These are phyloP conservation scores for Hirudo medicinalis DNA, from an alignment of 1,140 invertebrate species.

Conservation along the genomic window DNA sequence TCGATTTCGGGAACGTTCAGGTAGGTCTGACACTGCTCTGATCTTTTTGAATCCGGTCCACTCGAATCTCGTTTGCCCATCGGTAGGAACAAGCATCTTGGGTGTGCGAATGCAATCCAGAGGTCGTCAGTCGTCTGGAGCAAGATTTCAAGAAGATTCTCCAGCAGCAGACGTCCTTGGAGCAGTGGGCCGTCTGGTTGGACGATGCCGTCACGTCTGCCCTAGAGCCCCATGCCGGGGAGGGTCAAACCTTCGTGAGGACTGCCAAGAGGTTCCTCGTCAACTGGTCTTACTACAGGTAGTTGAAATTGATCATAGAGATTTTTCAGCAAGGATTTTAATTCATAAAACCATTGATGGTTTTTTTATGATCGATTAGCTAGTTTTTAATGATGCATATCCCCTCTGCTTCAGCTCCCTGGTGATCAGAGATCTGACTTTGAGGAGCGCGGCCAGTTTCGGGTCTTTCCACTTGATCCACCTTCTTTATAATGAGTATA, in stretches of 20 bases:
- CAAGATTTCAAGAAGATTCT: conserved; percentile 84
- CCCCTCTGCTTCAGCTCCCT: conserved; percentile 59
- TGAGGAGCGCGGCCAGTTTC: conserved; percentile 90
- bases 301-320: conserved; percentile 23
- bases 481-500: conserved; percentile 93
- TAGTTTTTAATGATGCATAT: conserved; percentile 20
- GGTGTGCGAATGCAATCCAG: conserved; percentile 87
- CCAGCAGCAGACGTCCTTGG: conserved; percentile 78
- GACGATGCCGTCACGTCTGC: conserved; percentile 75
- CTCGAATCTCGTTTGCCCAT: neutral
- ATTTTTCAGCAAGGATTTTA: neutral
- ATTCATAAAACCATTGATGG: neutral
- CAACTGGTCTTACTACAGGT: conserved; percentile 98
- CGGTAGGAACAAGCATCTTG: conserved; percentile 68
- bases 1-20: conserved; percentile 93
- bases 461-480: conserved; percentile 97
- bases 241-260: conserved; percentile 65
- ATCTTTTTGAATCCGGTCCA: neutral
- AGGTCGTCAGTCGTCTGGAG: conserved; percentile 70
- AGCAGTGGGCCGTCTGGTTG: conserved; percentile 94
- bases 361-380: too few species aligned
- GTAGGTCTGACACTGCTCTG: conserved; percentile 30
- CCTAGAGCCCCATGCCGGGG: conserved; percentile 60
- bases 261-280: conserved; percentile 76
- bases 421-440: conserved; percentile 84